Evolutionary conservation across 2,888 invertebrate genomes (phyloP).

Genomic region (Gymnoscelis rufifasciata): DNA sequence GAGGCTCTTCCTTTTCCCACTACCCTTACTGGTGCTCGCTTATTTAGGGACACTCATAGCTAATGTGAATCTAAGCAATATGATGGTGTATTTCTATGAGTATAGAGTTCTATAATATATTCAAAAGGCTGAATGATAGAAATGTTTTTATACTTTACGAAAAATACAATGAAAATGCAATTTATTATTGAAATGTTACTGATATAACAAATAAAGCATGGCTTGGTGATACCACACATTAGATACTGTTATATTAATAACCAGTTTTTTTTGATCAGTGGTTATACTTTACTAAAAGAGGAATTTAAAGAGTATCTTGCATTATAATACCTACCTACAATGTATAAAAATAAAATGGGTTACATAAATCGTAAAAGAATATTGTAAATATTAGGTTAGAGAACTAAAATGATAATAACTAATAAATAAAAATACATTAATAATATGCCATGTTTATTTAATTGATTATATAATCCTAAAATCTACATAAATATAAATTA

Average conservation of each 20-base stretch:
- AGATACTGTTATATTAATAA: too few species aligned
- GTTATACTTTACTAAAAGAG: background rate
- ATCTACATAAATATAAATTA: slow-evolving; percentile 13
- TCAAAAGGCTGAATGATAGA: background rate
- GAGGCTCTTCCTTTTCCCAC: slow-evolving; percentile 88
- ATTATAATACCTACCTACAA: background rate
- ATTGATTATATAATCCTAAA: slow-evolving; percentile 10
- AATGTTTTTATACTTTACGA: too few species aligned
- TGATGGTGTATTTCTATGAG: slow-evolving; percentile 90
- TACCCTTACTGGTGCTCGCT: slow-evolving; percentile 86
- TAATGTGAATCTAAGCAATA: slow-evolving; percentile 90
- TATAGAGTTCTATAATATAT: slow-evolving; percentile 83
- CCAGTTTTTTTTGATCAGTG: too few species aligned
- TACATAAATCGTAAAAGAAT: background rate
- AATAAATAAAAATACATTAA: slow-evolving; percentile 23
- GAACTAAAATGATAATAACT: slow-evolving; percentile 6
- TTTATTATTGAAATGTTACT: too few species aligned
- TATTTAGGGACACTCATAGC: slow-evolving; percentile 88
- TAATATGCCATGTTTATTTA: slow-evolving; percentile 10
- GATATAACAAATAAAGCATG: background rate
- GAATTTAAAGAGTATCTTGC: background rate
- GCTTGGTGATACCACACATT: background rate
- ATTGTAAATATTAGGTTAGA: slow-evolving; percentile 27
- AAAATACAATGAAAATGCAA: too few species aligned
- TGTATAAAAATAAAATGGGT: background rate